These are phyloP conservation scores for Chalcosyrphus nemorum DNA, from an alignment of 2,888 invertebrate species.

Conservation along the genomic window DNA sequence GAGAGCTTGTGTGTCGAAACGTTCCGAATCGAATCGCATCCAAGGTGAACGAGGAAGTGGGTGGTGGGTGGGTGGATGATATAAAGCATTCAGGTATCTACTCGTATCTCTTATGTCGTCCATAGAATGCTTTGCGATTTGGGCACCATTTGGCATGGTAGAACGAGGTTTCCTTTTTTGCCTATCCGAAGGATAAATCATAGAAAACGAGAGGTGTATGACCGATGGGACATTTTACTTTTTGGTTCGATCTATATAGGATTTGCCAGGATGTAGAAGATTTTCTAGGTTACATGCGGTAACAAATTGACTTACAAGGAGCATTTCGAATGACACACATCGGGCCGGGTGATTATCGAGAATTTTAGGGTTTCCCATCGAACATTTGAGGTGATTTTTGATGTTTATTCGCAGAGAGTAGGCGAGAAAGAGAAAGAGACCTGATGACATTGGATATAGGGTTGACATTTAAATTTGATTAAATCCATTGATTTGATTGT, in stretches of 20 bases:
- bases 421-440: too few species aligned
- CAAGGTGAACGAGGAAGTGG: slow-evolving; percentile 35
- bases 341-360: slow-evolving; percentile 45
- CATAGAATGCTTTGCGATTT: slow-evolving; percentile 36
- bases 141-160: slow-evolving; percentile 24
- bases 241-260: neutral
- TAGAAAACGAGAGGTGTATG: slow-evolving; percentile 20
- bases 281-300: slow-evolving; percentile 42
- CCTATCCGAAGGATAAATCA: slow-evolving; percentile 26
- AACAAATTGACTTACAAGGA: slow-evolving; percentile 57
- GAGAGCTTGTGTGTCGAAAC: slow-evolving; percentile 54
- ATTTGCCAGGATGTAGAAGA: neutral
- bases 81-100: neutral
- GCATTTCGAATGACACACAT: slow-evolving; percentile 32
- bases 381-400: too few species aligned
- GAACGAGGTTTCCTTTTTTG: neutral
- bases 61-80: neutral
- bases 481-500: slow-evolving; percentile 49
- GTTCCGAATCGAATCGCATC: slow-evolving; percentile 45
- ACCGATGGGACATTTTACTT: slow-evolving; percentile 17
- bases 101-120: neutral
- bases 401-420: too few species aligned
- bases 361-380: slow-evolving; percentile 13
- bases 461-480: slow-evolving; percentile 62
- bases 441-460: slow-evolving; percentile 32